Base-by-base conservation (phyloP, 2,797 vertebrate genomes). In the Poliocrania exsul region DNA sequence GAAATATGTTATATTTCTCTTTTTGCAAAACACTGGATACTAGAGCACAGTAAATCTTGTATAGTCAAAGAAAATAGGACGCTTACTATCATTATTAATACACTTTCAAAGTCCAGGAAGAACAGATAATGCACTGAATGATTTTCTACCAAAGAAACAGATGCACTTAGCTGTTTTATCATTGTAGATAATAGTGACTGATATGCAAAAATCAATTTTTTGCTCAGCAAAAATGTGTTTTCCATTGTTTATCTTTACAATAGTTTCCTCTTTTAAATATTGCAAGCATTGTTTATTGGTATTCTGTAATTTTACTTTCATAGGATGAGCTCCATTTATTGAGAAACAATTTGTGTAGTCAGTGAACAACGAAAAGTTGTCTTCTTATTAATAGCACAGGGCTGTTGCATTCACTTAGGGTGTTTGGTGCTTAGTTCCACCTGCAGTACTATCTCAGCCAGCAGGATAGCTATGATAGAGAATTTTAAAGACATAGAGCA, bases 291-390 rank as follows among this genome's bases (percentile, higher is more conserved):
- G 38, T 90, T 46, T 56, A 4, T 42, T 56, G 31, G 21, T 67
- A 53, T 77, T 96, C 35, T 71, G 1, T 73, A 54, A 51, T 37
- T 92, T 29, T n/a, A 57, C 42, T 54, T 86, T 61, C 25, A 2
- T 23, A 80, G 51, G 46, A 56, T 31, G 13, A 54, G 47, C 50
- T 88, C 35, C 66, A 58, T 58, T 72, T 89, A 75, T 69, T 92
- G 86, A 95, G 83, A 95, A 96, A 94, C 64, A 92, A 93, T 96
- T 96, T 95, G 51, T 23, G 2, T 35, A 86, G 73, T 91, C 86
- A 96, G 72, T 88, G 74, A 97, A 82, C 6, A 0, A 56, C 85
- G 84, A 92, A 93, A 67, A 54, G 33, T 79, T 94, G 16, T 83
- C 72, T 95, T 91, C 82, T 73, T 91, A 69, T 94, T 92, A 88